Base-by-base conservation (phyloP, 2,888 invertebrate genomes). In the Leptopilina syphax region DNA sequence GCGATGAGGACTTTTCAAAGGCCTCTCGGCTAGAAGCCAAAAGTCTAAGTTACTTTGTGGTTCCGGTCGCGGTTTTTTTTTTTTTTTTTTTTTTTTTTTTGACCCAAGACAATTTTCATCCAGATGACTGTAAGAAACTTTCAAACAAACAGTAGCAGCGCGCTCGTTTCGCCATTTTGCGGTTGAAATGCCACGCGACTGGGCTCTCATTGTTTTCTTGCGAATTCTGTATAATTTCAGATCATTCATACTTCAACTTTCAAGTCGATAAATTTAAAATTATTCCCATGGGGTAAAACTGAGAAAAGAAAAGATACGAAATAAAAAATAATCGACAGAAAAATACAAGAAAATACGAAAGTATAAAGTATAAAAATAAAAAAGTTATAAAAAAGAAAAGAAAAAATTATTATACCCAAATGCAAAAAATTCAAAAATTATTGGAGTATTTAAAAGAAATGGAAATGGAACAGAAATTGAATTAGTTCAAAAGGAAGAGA, bases 101-200 rank as follows among this genome's bases (percentile, higher is more conserved):
- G 34, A 3, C 34, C 34, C 57, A 54, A 9, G 54, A 50, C 24
- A 54, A n/a, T 73, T 73, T 73, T 34, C 50, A 70, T 24, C 47
- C 70, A 54, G 50, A 27, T 12, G 27, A 54, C 50, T 50, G 12
- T 47, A 8, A 57, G 34, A 54, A 73, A 73, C 50, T 34, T 73
- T 73, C 13, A 73, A 50, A n/a, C 27, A 57, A 73, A 54, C 57
- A 57, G 57, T 73, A 73, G 73, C 73, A 9, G 57, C 34, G 54
- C 57, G 54, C 24, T 68, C 47, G 50, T 47, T 47, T 68, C 50
- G 18, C 68, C 57, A 73, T 73, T 73, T 73, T 73, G 73, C 57
- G 73, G 73, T 73, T 73, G 70, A 73, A 57, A 8, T 57, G 73
- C 34, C 73, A 73, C 73, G 73, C 73, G 57, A 73, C 73, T 57